These are phyloP conservation scores for Callyntrura sp. DNA, from an alignment of 2,888 invertebrate genomes.

Conservation along the genomic window DNA sequence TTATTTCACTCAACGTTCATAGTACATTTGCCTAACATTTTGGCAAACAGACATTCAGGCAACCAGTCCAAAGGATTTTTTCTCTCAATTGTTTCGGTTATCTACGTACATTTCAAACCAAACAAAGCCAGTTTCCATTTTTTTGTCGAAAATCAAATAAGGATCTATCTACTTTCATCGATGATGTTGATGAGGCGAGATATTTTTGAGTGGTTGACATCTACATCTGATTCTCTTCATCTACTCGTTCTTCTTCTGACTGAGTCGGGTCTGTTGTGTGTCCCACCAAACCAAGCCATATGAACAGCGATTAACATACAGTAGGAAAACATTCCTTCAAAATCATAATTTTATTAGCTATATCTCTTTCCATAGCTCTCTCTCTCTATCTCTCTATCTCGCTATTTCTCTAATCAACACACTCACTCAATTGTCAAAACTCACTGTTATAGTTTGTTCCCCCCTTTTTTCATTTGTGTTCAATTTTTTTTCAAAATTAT, in stretches of 20 bases:
- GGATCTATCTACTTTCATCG: conserved; percentile 57
- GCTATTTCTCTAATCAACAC: conserved; percentile 32
- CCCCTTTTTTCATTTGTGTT: conserved; percentile 24
- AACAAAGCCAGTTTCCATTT: neutral
- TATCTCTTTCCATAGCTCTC: conserved; percentile 41
- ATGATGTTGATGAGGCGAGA: conserved; percentile 58
- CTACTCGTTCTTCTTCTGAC: conserved; percentile 85
- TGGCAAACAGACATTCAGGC: conserved; percentile 12
- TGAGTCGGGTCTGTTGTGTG: conserved; percentile 65
- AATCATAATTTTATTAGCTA: conserved; percentile 60
- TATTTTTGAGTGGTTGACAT: conserved; percentile 68
- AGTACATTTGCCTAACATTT: neutral
- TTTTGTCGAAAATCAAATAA: conserved; percentile 37
- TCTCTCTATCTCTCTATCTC: conserved; percentile 43
- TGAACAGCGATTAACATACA: conserved; percentile 73
- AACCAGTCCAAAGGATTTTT: neutral
- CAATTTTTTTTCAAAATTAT: neutral
- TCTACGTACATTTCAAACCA: neutral
- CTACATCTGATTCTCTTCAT: conserved; percentile 83
- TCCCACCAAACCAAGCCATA: conserved; percentile 69
- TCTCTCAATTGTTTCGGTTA: neutral
- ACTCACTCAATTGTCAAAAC: conserved; percentile 47
- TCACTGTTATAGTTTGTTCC: conserved; percentile 60
- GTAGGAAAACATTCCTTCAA: conserved; percentile 76
- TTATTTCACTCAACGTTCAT: neutral